Conservation (phyloP, 2,888 invertebrate species). For the Allophyes oxyacanthae region DNA sequence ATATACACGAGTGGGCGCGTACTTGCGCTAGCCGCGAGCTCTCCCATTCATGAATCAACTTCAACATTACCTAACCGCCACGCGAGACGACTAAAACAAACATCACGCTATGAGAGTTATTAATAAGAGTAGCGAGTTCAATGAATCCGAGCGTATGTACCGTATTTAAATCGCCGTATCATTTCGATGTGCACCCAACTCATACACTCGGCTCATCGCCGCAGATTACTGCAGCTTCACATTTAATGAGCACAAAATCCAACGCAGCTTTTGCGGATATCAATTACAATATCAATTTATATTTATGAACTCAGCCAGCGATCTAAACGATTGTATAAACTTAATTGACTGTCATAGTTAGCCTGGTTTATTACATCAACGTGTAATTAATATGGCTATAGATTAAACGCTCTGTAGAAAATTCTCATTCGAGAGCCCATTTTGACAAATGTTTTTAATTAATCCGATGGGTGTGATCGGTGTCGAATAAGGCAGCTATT, state of each 20-base stretch:
- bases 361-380: constrained; percentile 74
- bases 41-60: constrained; percentile 89
- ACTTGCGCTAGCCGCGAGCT: constrained; percentile 72
- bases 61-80: constrained; percentile 85
- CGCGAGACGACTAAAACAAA: constrained; percentile 83
- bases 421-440: constrained; percentile 74
- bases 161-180: constrained; percentile 77
- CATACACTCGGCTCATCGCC: constrained; percentile 59
- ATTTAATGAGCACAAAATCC: constrained; percentile 66
- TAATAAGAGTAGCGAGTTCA: constrained; percentile 87
- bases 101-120: constrained; percentile 83
- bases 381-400: constrained; percentile 73
- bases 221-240: constrained; percentile 60
- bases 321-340: constrained; percentile 72
- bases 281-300: constrained; percentile 72
- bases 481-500: constrained; percentile 75
- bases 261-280: constrained; percentile 70
- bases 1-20: constrained; percentile 78
- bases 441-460: constrained; percentile 85
- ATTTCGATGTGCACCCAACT: constrained; percentile 68
- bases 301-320: constrained; percentile 67
- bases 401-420: constrained; percentile 69
- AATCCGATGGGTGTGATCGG: constrained; percentile 80
- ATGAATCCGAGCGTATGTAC: constrained; percentile 77
- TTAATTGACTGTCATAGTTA: constrained; percentile 78